Percentiles rank a stretch among this genome's conserved stretches.
These are phyloP conservation scores for Melinaea marsaeus DNA, from an alignment of 2,888 invertebrate genomes.

Conservation along the genomic window DNA sequence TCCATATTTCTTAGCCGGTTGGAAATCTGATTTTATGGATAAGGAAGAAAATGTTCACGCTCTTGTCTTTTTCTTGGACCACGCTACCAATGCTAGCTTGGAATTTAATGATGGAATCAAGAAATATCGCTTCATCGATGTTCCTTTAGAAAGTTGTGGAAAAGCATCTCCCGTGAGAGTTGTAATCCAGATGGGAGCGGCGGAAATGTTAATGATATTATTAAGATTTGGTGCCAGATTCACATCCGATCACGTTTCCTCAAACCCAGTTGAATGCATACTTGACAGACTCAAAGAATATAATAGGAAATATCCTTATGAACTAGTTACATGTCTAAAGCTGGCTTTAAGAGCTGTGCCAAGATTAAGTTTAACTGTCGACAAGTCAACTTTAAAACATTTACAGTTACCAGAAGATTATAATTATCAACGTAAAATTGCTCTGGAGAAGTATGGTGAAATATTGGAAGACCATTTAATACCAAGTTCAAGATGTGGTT, in stretches of 20 bases:
- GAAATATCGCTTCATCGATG: slow-evolving; percentile 82
- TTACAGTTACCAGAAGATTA: slow-evolving; percentile 61
- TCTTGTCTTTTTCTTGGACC: slow-evolving; percentile 86
- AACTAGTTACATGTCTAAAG: slow-evolving; percentile 83
- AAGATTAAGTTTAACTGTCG: slow-evolving; percentile 71
- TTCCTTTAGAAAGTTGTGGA: slow-evolving; percentile 90
- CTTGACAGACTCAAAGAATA: slow-evolving; percentile 81
- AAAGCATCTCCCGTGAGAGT: slow-evolving; percentile 84
- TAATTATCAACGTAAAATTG: slow-evolving; percentile 65
- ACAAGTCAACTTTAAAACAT: slow-evolving; percentile 53
- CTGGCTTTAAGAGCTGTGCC: slow-evolving; percentile 82
- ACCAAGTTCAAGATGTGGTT: slow-evolving; percentile 79
- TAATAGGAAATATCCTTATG: slow-evolving; percentile 81
- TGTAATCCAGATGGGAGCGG: slow-evolving; percentile 84
- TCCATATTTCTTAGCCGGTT: slow-evolving; percentile 89
- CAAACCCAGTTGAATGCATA: slow-evolving; percentile 80
- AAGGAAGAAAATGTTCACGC: slow-evolving; percentile 88
- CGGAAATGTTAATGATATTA: slow-evolving; percentile 86
- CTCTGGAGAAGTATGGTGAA: slow-evolving; percentile 65
- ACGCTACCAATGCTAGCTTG: slow-evolving; percentile 82
- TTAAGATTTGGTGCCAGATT: slow-evolving; percentile 84
- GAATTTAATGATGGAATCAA: slow-evolving; percentile 70
- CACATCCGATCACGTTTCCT: slow-evolving; percentile 76
- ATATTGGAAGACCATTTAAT: slow-evolving; percentile 79
- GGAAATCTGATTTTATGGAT: slow-evolving; percentile 90